phyloP scores from a whole-genome alignment of 2,888 invertebrate genomes.

The Tanytarsus gracilentus region DNA sequence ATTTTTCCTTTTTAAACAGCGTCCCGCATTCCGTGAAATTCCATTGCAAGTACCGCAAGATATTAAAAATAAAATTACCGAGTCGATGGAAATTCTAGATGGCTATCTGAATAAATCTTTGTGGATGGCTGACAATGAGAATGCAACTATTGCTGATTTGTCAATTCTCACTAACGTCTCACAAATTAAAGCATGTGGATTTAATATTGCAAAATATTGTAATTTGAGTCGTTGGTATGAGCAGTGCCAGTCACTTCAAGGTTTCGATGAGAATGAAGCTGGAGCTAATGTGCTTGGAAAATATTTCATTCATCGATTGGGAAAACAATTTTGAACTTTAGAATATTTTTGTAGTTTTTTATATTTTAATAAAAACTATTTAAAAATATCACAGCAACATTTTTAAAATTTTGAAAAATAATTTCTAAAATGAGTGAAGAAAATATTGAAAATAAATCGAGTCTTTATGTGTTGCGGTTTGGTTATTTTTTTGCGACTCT shows the following conservation, averaged over 20 bases:
- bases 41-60: background rate
- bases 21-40: background rate
- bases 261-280: conserved; percentile 8
- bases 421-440: no score
- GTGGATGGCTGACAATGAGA: conserved; percentile 41
- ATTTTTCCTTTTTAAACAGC: background rate
- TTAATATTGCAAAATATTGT: background rate
- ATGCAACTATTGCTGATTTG: conserved; percentile 45
- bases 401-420: no score
- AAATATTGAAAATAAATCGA: no score
- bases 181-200: conserved; percentile 33
- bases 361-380: no score
- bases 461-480: no score
- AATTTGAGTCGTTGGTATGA: conserved; percentile 6
- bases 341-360: no score
- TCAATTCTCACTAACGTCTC: conserved; percentile 40
- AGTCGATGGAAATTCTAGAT: conserved; percentile 38
- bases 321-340: no score
- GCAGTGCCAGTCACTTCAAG: background rate
- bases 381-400: no score
- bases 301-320: background rate
- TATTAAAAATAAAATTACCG: conserved; percentile 30
- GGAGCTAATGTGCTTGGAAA: background rate
- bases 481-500: no score
- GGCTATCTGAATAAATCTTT: conserved; percentile 37